phyloP scores from a whole-genome alignment of 2,888 invertebrate species.

The Trypoxylon attenuatum region DNA sequence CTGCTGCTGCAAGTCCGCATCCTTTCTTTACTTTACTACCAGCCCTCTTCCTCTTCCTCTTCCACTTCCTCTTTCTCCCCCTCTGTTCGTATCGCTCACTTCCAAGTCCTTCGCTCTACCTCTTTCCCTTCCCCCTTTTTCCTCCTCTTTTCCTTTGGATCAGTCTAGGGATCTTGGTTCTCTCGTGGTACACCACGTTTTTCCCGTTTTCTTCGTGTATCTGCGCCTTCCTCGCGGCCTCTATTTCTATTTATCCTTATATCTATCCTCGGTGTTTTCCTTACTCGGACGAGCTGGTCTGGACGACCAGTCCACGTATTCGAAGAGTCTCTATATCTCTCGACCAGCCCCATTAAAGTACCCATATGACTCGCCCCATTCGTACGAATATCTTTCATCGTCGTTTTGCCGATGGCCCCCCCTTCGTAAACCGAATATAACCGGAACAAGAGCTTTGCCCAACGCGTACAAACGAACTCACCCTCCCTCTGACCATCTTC shows the following conservation, averaged over 20 bases:
- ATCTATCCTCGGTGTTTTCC: neutral
- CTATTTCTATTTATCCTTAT: conserved; percentile 2
- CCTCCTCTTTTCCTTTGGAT: neutral
- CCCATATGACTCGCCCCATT: neutral
- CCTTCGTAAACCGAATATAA: neutral
- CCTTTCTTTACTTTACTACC: conserved; percentile 8
- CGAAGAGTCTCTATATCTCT: neutral
- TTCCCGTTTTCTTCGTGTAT: neutral
- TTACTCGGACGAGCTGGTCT: neutral
- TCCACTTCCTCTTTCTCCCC: neutral
- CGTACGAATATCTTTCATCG: conserved; percentile 6
- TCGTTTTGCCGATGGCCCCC: conserved; percentile 13
- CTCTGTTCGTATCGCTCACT: neutral
- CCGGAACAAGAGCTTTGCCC: neutral
- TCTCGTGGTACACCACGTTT: too few relatives aligned
- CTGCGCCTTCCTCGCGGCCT: neutral
- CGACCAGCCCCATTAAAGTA: conserved; percentile 2
- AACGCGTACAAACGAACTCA: neutral
- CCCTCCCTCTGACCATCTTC: neutral
- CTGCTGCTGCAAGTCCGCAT: neutral
- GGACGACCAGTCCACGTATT: neutral
- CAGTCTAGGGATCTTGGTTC: neutral
- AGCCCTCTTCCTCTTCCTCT: neutral
- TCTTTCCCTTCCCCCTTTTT: neutral
- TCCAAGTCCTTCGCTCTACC: conserved; percentile 3